Percentiles rank a stretch among this genome's conserved stretches.
These are phyloP conservation scores for Diadumene lineata DNA, from an alignment of 92 coral and sea anemone species.

Conservation along the genomic window DNA sequence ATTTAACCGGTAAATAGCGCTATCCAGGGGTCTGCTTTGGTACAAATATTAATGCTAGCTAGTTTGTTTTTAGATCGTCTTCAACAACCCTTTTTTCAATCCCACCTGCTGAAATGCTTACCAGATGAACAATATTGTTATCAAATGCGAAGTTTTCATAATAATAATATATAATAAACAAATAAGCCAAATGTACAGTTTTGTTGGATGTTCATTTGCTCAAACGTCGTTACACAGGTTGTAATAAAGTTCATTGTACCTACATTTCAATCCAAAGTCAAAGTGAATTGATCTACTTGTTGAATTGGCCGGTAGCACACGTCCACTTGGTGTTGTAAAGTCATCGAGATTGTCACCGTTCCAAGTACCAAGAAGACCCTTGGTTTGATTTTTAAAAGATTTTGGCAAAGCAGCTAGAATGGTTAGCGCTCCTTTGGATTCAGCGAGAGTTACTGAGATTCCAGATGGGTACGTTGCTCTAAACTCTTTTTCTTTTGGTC, in stretches of 20 bases:
- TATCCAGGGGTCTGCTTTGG: too few species aligned
- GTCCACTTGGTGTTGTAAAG: constrained; percentile 59
- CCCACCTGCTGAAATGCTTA: too few species aligned
- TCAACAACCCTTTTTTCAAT: too few species aligned
- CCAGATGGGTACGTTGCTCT: constrained; percentile 54
- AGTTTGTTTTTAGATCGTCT: too few species aligned
- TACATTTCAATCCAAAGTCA: constrained; percentile 43
- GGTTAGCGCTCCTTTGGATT: constrained; percentile 15
- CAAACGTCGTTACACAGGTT: too few species aligned
- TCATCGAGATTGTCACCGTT: constrained; percentile 55
- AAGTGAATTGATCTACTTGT: constrained; percentile 43
- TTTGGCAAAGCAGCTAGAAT: constrained; percentile 28
- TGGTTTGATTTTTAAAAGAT: constrained; percentile 44
- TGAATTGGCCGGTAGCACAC: constrained; percentile 37
- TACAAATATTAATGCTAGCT: too few species aligned
- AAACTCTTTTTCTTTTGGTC: constrained; percentile 40
- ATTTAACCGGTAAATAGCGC: too few species aligned
- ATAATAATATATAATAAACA: too few species aligned
- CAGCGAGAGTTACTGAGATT: constrained; percentile 31
- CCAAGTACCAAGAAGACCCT: constrained; percentile 70
- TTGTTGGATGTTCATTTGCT: neutral
- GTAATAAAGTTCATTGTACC: too few species aligned
- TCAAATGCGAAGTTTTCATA: too few species aligned
- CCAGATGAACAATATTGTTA: too few species aligned
- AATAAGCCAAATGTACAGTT: neutral